Percentiles rank a stretch among this genome's conserved stretches.
Evolutionary conservation across 2,888 invertebrate species (phyloP).

Genomic region (Dryobotodes eremita): DNA sequence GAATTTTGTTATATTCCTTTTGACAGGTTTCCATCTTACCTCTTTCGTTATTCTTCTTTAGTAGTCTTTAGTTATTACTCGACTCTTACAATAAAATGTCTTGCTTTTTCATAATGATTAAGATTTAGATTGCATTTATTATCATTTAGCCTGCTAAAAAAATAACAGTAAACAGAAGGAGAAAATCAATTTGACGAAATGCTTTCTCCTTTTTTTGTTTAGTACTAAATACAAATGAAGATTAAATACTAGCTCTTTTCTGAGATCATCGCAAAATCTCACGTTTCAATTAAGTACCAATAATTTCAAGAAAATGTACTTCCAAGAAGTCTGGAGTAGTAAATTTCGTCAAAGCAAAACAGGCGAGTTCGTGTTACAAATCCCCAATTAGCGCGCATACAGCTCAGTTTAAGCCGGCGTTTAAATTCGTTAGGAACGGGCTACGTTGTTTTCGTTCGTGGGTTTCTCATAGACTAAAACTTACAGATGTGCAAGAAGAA

Average conservation of each 20-base stretch:
- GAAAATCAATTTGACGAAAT: neutral
- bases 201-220: neutral
- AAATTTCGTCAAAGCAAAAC: conserved; percentile 77
- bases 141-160: neutral
- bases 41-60: too few species aligned
- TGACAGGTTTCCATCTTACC: conserved; percentile 10
- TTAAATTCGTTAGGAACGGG: conserved; percentile 88
- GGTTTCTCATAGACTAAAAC: conserved; percentile 73
- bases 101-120: neutral
- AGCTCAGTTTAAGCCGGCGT: conserved; percentile 89
- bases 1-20: conserved; percentile 35
- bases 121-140: neutral
- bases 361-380: conserved; percentile 86
- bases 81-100: neutral
- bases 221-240: neutral
- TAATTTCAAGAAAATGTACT: conserved; percentile 39
- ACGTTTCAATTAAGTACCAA: conserved; percentile 48
- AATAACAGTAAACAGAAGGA: neutral
- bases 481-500: conserved; percentile 20
- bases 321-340: conserved; percentile 57
- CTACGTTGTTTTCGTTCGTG: conserved; percentile 82
- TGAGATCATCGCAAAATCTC: neutral
- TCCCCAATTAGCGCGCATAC: conserved; percentile 86
- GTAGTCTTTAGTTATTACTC: neutral
- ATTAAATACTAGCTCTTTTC: neutral